Evolutionary conservation across 2,888 invertebrate genomes (phyloP).

Genomic region (Temnothorax unifasciatus): DNA sequence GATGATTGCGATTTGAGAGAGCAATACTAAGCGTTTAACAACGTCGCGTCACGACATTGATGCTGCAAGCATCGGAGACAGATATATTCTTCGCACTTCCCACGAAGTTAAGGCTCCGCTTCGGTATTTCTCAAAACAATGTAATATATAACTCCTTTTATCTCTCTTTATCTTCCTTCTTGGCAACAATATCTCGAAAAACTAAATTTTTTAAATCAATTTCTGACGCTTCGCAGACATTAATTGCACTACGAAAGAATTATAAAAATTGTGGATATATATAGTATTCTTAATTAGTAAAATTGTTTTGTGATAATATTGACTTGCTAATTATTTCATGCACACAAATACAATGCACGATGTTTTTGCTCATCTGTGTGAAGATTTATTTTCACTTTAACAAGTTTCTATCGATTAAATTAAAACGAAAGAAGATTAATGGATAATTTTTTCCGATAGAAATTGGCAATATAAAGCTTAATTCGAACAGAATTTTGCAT

Average conservation of each 20-base stretch:
- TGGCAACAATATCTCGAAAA: not conserved
- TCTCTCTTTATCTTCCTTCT: not conserved
- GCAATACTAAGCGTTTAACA: constrained; percentile 67
- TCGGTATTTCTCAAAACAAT: not conserved
- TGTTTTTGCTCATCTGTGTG: not conserved
- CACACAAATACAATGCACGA: too few species aligned
- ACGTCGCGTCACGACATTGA: constrained; percentile 27
- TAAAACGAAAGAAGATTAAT: not conserved
- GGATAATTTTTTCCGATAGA: not conserved
- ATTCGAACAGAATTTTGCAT: not conserved
- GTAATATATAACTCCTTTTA: constrained; percentile 6
- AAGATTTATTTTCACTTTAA: not conserved
- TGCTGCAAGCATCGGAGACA: constrained; percentile 4
- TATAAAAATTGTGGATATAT: not conserved
- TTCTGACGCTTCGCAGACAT: not conserved
- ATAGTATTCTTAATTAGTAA: not conserved
- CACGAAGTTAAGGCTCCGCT: constrained; percentile 51
- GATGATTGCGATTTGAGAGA: constrained; percentile 58
- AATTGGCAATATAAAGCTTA: not conserved
- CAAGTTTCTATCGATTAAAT: not conserved
- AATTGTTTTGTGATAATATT: not conserved
- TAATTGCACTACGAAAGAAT: not conserved
- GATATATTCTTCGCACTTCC: constrained; percentile 22
- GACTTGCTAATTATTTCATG: not conserved
- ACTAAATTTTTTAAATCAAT: not conserved